Evolutionary conservation across 2,797 vertebrate genomes (phyloP), one percentile per base, ranked within the genome.

Genomic region (Bradypus variegatus): DNA sequence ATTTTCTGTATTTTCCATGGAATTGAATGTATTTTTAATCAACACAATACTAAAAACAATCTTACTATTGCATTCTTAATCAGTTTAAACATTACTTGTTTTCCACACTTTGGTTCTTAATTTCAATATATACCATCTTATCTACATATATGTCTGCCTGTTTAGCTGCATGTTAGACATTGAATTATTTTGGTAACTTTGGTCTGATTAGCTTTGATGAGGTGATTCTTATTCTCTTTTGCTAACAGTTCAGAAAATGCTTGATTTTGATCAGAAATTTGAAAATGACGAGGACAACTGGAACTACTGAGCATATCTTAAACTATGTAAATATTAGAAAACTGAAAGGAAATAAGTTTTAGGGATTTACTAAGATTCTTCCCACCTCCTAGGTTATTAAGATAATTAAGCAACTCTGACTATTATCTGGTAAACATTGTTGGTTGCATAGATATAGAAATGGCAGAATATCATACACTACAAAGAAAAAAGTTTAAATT

Each of bases 21-120:
- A 91, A 90, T 3, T 75, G 14, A 58, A 58, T 58, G 21, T 58
- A 23, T 58, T 58, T 58, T 58, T 58, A 58, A 72, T 70, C 38
- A 95, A 77, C 48, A 86, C 4, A 8, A 88, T 91, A 93, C 48
- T 53, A 84, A 86, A 75, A 55, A 29, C 0, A 78, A 88, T 67
- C 58, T 88, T 81, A 72, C 19, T 79, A 75, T 67, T 75, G 82
- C 67, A 55, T 19, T 88, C 81, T 91, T 76, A 89, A 69, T 73
- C 23, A 80, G 50, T 76, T 86, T 67, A 91, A 88, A 92, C 58
- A 94, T 10, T 65, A 53, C 60, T 83, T 93, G 31, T 84, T 93
- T 93, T n/a, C 91, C 77, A 89, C 1, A 75, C 31, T 60, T 85
- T 3, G 77, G 31, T 38, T 86, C 69, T 92, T 94, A 75, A 67